Evolutionary conservation across 2,797 vertebrate species (phyloP), one percentile per base, ranked within the genome.

Genomic region (Sebastes oblongus): DNA sequence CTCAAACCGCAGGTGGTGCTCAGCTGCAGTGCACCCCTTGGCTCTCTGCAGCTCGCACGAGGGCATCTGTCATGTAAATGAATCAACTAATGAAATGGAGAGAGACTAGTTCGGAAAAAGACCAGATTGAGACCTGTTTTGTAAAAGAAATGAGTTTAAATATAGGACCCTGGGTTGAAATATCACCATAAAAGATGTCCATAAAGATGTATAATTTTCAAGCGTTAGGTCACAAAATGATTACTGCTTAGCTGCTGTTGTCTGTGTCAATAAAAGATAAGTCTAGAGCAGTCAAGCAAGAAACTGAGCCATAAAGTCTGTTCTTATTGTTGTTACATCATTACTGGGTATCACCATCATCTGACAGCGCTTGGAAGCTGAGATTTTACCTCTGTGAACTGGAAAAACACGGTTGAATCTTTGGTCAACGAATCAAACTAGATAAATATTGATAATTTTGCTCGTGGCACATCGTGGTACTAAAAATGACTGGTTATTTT

Each of bases 51-150:
- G 89, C 90, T 84, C 39, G 82, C 86, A 88, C 78, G 81, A 87
- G 77, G 88, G 89, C 83, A 91, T 93, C 91, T 92, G 90, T 92
- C 93, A 93, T 92, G 88, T 86, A 87, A 92, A 93, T 91, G 84
- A 88, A 92, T 93, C 90, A 88, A 89, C 88, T 88, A 90, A 92
- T 88, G 86, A 91, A 90, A 93, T 50, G 67, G 74, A 89, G 88
- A 88, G 80, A 83, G 75, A 83, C 72, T 7, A 25, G 65, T 20
- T 62, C 42, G 80, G 81, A 72, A 68, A 42, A 76, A 80, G 68
- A 77, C 29, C 84, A 82, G 88, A 85, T 72, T 80, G 66, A 85
- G 83, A 82, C 74, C 59, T 50, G 72, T 74, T 83, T 29, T 75
- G 32, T 62, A 64, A 77, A 78, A 78, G 56, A 70, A 64, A 64